Evolutionary conservation across 2,888 invertebrate species (phyloP), one percentile per base, ranked within the genome.

Genomic region (Diploptera punctata): DNA sequence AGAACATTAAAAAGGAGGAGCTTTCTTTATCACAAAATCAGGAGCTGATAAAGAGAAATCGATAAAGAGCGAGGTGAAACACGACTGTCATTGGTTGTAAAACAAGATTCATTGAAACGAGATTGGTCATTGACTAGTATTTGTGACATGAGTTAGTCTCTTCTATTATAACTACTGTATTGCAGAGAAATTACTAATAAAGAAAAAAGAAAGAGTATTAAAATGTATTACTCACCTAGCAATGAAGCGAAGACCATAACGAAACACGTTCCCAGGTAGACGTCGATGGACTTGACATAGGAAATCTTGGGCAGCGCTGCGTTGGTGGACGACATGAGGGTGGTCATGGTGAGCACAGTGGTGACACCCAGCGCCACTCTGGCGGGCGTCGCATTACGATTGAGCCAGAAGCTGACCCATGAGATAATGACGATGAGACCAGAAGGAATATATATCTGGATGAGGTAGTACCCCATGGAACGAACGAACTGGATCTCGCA

Each of bases 201-300:
- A n/a, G n/a, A n/a, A n/a, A n/a, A n/a, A n/a, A n/a, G n/a, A n/a
- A n/a, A n/a, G n/a, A n/a, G n/a, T n/a, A n/a, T n/a, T n/a, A n/a
- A n/a, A n/a, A n/a, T n/a, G n/a, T n/a, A n/a, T 43, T 61, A 84
- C 87, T 91, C 89, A 95, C 95, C 96, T 87, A 98, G 87, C 82
- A 98, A 88, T 84, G 97, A 97, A 80, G 97, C 97, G 88, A 98
- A 98, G 83, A 98, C 98, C 97, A 98, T 98, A 83, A 98, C 95
- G 93, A 98, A 98, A 87, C 97, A 97, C 81, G 97, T 97, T 81
- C 97, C 97, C 86, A 97, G 87, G 86, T 97, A 98, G 80, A 98
- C 96, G 86, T 98, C 98, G 84, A 98, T 98, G 80, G 95, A 95
- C 85, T 98, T 98, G 85, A 98, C 96, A 87, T 98, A 98, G 77